Conservation (phyloP, 2,113 vertebrate genomes). For the Phocoena sinus region DNA sequence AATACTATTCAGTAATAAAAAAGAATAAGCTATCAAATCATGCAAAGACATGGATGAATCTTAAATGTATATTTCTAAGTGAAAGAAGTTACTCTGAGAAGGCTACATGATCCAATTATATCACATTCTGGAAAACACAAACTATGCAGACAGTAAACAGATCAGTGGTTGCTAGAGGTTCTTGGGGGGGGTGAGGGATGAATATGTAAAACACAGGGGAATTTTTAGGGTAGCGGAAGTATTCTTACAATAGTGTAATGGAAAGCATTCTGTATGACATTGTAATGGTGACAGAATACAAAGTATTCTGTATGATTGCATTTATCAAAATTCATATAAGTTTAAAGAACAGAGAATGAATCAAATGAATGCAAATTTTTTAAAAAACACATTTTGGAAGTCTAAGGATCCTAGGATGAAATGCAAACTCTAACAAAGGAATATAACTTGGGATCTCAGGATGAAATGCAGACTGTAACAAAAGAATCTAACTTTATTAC, state of each 20-base stretch:
- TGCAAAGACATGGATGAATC: too few relatives aligned
- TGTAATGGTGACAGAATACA: neutral
- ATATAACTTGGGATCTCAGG: neutral
- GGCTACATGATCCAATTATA: neutral
- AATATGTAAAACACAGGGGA: neutral
- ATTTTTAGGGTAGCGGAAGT: neutral
- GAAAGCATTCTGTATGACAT: neutral
- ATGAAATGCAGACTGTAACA: neutral
- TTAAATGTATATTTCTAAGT: too few relatives aligned
- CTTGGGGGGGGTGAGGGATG: too few relatives aligned
- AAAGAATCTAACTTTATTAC: neutral
- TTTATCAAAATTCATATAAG: neutral
- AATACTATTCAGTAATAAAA: too few relatives aligned
- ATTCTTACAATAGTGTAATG: too few relatives aligned
- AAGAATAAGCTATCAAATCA: too few relatives aligned
- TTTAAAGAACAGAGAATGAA: neutral
- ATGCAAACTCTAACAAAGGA: neutral
- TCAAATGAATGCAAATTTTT: neutral
- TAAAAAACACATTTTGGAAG: neutral
- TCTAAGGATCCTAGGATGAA: neutral
- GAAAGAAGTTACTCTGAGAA: neutral
- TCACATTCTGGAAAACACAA: neutral
- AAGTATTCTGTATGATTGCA: neutral
- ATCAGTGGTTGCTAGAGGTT: too few relatives aligned
- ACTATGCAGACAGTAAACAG: neutral